A percentile compares a stretch with the other conserved stretches of the same genome.
These are phyloP conservation scores for Elysia chlorotica DNA, from an alignment of 1,140 invertebrate species.

Conservation along the genomic window DNA sequence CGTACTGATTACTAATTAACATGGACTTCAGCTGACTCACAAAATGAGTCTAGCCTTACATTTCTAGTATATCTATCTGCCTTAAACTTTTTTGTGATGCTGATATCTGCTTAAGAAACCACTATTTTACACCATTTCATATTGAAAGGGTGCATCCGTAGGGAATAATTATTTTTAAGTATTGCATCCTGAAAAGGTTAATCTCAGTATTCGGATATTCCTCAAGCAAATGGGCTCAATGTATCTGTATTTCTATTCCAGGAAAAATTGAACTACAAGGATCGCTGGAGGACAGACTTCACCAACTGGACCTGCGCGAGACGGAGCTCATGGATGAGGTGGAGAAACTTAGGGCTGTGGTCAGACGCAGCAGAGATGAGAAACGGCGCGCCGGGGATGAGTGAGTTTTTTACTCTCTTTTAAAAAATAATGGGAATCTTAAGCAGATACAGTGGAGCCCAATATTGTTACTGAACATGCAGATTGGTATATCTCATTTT, in stretches of 20 bases:
- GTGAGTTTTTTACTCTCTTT: background rate
- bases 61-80: no score
- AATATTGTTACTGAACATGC: background rate
- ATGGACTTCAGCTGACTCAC: no score
- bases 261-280: constrained; percentile 55
- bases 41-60: no score
- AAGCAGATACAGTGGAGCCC: background rate
- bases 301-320: constrained; percentile 57
- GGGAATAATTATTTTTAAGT: background rate
- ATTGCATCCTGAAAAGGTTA: no score
- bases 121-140: background rate
- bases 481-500: no score
- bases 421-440: background rate
- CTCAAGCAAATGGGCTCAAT: no score
- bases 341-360: constrained; percentile 37
- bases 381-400: no score
- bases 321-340: constrained; percentile 56
- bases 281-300: constrained; percentile 45
- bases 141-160: background rate
- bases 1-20: no score
- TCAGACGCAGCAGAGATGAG: constrained; percentile 48
- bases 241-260: no score
- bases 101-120: no score
- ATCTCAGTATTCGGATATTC: no score
- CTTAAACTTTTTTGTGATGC: no score